These are phyloP conservation scores for Latrodectus geometricus DNA, from an alignment of 1,140 invertebrate genomes.

Conservation along the genomic window DNA sequence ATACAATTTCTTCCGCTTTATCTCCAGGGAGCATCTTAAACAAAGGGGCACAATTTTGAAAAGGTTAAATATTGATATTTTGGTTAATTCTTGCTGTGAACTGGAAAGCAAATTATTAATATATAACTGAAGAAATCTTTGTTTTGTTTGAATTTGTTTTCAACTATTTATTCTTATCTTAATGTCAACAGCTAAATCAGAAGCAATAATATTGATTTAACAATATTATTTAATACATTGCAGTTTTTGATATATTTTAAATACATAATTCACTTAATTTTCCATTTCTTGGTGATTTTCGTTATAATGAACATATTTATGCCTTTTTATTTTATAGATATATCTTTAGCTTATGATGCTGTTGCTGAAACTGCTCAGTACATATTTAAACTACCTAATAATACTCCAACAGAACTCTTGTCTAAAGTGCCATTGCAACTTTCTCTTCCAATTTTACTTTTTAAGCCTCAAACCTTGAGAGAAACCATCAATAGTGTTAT, in stretches of 20 bases:
- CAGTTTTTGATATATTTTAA: neutral
- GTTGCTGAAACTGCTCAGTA: constrained; percentile 19
- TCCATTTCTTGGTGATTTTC: neutral
- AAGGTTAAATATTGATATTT: too few relatives aligned
- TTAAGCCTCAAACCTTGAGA: constrained; percentile 22
- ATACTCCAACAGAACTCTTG: constrained; percentile 13
- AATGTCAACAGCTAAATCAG: too few relatives aligned
- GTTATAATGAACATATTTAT: neutral
- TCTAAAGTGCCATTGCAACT: constrained; percentile 15
- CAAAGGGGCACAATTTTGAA: too few relatives aligned
- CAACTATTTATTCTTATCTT: too few relatives aligned
- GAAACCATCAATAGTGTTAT: constrained; percentile 2
- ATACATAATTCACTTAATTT: neutral
- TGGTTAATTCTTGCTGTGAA: too few relatives aligned
- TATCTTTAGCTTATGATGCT: constrained; percentile 35
- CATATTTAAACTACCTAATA: constrained; percentile 10
- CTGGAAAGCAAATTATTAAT: too few relatives aligned
- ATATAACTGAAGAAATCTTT: too few relatives aligned
- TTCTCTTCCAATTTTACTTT: constrained; percentile 15
- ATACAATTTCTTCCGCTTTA: too few relatives aligned
- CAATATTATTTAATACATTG: neutral
- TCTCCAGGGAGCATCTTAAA: too few relatives aligned
- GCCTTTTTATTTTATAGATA: constrained; percentile 11
- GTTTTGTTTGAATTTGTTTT: too few relatives aligned
- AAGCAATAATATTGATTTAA: too few relatives aligned